These are phyloP conservation scores for Platichthys stellatus DNA, from an alignment of 2,113 vertebrate species.

Conservation along the genomic window DNA sequence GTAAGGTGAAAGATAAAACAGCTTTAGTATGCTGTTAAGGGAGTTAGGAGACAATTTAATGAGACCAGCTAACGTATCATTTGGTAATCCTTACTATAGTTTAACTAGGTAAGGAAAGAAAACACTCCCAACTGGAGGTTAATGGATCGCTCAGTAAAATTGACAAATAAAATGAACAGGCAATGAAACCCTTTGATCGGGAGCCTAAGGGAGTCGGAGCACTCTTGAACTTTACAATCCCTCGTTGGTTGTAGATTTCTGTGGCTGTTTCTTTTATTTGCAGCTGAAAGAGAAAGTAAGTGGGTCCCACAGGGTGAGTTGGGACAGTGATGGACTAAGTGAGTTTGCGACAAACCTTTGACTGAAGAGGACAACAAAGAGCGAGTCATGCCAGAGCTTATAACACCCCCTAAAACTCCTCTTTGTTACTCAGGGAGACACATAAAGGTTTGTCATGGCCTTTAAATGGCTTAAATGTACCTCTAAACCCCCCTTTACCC, in stretches of 20 bases:
- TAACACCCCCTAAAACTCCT: slow-evolving; percentile 1
- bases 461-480: no score
- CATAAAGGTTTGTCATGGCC: neutral
- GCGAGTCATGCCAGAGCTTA: slow-evolving; percentile 26
- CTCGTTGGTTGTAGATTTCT: slow-evolving; percentile 63
- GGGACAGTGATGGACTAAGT: slow-evolving; percentile 44
- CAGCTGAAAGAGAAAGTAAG: slow-evolving; percentile 62
- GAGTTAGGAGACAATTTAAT: neutral
- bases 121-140: slow-evolving; percentile 1
- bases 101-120: slow-evolving; percentile 8
- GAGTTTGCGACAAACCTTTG: slow-evolving; percentile 46
- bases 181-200: slow-evolving; percentile 65
- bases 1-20: slow-evolving; percentile 34
- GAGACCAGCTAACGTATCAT: slow-evolving; percentile 1
- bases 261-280: slow-evolving; percentile 54
- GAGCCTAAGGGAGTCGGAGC: slow-evolving; percentile 59
- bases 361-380: slow-evolving; percentile 40
- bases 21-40: slow-evolving; percentile 9
- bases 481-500: no score
- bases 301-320: slow-evolving; percentile 21
- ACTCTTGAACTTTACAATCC: slow-evolving; percentile 64
- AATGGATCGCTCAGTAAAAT: slow-evolving; percentile 53
- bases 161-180: slow-evolving; percentile 56
- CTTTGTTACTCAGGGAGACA: neutral
- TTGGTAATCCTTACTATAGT: slow-evolving; percentile 8